Evolutionary conservation across 2,797 vertebrate species (phyloP), one percentile per base, ranked within the genome.

Genomic region (Hyperoplus immaculatus): DNA sequence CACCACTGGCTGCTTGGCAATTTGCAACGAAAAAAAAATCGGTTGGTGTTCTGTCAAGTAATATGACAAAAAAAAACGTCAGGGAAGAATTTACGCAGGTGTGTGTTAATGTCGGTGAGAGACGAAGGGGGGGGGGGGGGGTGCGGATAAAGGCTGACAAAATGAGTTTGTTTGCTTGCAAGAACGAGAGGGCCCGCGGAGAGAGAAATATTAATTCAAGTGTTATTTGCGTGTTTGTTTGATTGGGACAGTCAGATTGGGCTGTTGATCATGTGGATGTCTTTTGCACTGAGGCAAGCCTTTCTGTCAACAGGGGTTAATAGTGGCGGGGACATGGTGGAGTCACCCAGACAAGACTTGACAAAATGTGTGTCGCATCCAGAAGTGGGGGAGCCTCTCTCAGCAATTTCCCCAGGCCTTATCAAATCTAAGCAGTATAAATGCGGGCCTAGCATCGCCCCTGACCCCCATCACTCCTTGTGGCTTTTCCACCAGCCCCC

Each of bases 1-100:
- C 84, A 90, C 90, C 87, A 78, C 82, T 89, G 89, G 83, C 87
- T 92, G 85, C 80, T 79, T 91, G 91, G 90, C 92, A 89, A 62
- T 6, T 69, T 85, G 74, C 66, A 66, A 29, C 29, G 29, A 29
- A 29, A 29, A 29, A 75, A 89, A 68, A 83, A 89, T 84, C 78
- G 77, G 85, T 87, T 79, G 79, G 78, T 84, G 77, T 82, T 88
- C 81, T 87, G 81, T 89, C 87, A 86, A 91, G 83, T 91, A 85
- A 90, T 81, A 75, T 88, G 87, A 93, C 89, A 90, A 89, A 90
- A 90, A 89, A 90, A 84, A 83, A 21, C 86, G 78, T 77, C 69
- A 13, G 87, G 82, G 68, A 78, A 29, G 74, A 60, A 53, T 85
- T 84, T 78, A 57, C 56, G 60, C 46, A 62, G 47, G 11, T 69